phyloP scores from a whole-genome alignment of 2,797 vertebrate genomes.

The Spondyliosoma cantharus region DNA sequence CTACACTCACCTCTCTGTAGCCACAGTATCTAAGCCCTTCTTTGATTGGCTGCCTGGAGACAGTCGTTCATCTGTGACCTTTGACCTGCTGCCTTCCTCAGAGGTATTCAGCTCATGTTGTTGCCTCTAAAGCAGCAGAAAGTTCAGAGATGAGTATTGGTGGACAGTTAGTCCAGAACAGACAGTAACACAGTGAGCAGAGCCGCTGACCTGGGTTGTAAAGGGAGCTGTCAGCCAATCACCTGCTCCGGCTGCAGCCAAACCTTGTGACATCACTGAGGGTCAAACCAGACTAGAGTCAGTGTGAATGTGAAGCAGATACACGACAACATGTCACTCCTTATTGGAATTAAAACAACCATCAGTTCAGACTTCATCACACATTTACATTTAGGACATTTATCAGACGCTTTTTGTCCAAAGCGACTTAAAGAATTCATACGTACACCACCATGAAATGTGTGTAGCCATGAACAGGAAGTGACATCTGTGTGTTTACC shows the following conservation, averaged over 20 bases:
- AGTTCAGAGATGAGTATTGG: conserved; percentile 24
- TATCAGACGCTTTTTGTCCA: too few relatives aligned
- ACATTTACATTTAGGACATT: too few relatives aligned
- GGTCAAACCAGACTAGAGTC: neutral
- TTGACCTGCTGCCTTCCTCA: conserved; percentile 13
- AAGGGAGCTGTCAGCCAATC: conserved; percentile 9
- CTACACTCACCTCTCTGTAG: conserved; percentile 52
- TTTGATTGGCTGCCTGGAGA: conserved; percentile 8
- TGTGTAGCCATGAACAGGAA: neutral
- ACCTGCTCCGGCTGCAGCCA: neutral
- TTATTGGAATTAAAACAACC: neutral
- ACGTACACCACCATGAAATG: too few relatives aligned
- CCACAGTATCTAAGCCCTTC: neutral
- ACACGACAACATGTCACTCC: neutral
- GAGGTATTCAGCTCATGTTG: conserved; percentile 1
- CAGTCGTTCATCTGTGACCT: neutral
- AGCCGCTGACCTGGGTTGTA: conserved; percentile 50
- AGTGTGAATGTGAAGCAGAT: neutral
- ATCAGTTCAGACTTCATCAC: neutral
- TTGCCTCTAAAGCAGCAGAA: conserved; percentile 40
- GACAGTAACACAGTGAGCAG: neutral
- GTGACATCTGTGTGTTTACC: conserved; percentile 26
- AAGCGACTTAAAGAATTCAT: too few relatives aligned
- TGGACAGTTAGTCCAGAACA: neutral
- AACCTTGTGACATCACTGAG: conserved; percentile 20